Evolutionary conservation across 2,797 vertebrate species (phyloP), one percentile per base, ranked within the genome.

Genomic region (Channallabes apus): DNA sequence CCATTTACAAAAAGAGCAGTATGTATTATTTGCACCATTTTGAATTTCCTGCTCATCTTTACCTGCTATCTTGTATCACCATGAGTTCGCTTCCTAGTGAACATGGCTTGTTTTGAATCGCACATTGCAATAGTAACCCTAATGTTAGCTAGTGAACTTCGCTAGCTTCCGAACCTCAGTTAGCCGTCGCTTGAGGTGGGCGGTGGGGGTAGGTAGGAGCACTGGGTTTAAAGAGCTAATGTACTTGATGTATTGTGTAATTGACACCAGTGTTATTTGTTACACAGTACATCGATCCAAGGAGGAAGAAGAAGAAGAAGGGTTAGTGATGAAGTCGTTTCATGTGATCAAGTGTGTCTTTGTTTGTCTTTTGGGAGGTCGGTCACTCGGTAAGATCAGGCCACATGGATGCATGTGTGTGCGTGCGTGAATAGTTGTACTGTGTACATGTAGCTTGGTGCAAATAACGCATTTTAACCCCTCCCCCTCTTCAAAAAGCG

Each of bases 281-380:
- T 27, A 41, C 77, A 46, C 22, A 79, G 77, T 41, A 27, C 35
- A 46, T 46, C 35, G 1, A 79, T 15, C 77, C 77, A 79, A 79
- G 64, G 59, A 79, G 35, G 14, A 27, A 3, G 2, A 27, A 62
- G 58, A 78, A 78, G 38, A n/a, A n/a, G n/a, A n/a, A n/a, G n/a
- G 59, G 58, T 35, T 62, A 9, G 32, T 35, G 20, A 9, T 78
- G 58, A 38, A n/a, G 56, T 61, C 56, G 6, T 20, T 24, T 54
- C 5, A 1, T 32, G 11, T 20, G 73, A 59, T 22, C 12, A 78
- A 18, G 72, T 18, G 27, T 29, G n/a, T 27, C 2, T 17, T 54
- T 29, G n/a, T 15, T 3, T 3, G 3, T 2, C 11, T 54, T 4
- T 46, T 27, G n/a, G 22, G 24, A 58, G 22, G 14, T 58, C 73